phyloP scores from a whole-genome alignment of 2,113 vertebrate genomes.

The Notothenia rossii region DNA sequence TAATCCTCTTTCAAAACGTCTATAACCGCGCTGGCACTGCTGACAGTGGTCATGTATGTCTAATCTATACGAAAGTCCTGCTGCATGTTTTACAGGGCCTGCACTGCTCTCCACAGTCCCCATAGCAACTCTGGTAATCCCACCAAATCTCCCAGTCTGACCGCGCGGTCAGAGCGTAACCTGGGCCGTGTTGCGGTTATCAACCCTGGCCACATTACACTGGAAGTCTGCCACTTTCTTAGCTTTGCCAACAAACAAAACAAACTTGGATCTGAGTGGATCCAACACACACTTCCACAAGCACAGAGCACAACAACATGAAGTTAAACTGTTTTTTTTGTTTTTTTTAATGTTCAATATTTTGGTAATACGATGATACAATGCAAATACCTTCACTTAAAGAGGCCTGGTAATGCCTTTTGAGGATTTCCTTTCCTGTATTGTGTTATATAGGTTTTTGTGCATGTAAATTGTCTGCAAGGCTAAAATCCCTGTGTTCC shows the following conservation, averaged over 20 bases:
- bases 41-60: constrained; percentile 80
- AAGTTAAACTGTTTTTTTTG: not conserved
- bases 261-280: constrained; percentile 41
- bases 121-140: constrained; percentile 73
- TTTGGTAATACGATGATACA: too few species aligned
- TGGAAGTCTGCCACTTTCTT: constrained; percentile 62
- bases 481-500: too few species aligned
- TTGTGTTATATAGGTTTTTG: too few species aligned
- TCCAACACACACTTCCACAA: constrained; percentile 20
- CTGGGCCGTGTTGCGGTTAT: constrained; percentile 71
- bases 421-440: too few species aligned
- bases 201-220: constrained; percentile 71
- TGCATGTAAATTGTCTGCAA: too few species aligned
- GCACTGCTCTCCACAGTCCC: constrained; percentile 51
- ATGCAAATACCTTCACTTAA: too few species aligned
- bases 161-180: constrained; percentile 63
- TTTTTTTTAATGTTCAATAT: not conserved
- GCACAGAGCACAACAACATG: not conserved
- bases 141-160: constrained; percentile 72
- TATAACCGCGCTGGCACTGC: constrained; percentile 73
- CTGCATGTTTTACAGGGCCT: constrained; percentile 74
- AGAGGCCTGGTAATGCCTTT: not conserved
- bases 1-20: constrained; percentile 82
- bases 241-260: constrained; percentile 51
- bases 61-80: constrained; percentile 81